Base-by-base conservation (phyloP, 2,888 invertebrate genomes). In the Cephus spinipes region DNA sequence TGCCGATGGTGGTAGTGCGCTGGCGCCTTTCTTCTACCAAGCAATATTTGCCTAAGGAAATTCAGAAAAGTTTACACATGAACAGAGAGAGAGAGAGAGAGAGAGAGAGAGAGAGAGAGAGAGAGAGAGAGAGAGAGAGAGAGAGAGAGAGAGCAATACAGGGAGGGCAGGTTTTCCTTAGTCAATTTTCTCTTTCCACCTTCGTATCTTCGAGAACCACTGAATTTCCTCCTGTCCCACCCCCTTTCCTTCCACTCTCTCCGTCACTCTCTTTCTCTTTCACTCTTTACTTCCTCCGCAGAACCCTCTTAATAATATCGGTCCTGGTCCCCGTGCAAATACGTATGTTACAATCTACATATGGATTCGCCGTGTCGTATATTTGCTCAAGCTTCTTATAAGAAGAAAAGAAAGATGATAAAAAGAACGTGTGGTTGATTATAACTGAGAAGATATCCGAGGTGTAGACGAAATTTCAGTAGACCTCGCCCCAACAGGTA, bases 1-100 rank as follows among this genome's bases (percentile, higher is more conserved):
- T 40, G 40, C 40, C 2, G 15, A 15, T 40, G 40, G 40, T 40
- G 40, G 15, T 40, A 40, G 40, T 40, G 40, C 40, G 6, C 40
- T 40, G 40, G 40, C 15, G 6, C 6, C 40, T 40, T 40, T 40
- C 40, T 40, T 15, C 15, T 40, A 84, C 84, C 83, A 84, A 86
- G 86, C 89, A 89, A 88, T 90, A 90, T 90, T 90, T 90, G 89
- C 90, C 88, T 89, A 90, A 90, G 90, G 88, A 90, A 90, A 90
- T 90, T 90, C 88, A 89, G 87, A 86, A 89, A 89, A 90, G 90
- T 90, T 90, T 90, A 89, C 90, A 87, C 89, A 90, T 87, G 90
- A 87, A 85, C 85, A 68, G 15, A 69, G 30, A 30, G 69, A 69
- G 31, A 12, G 23, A 30, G 74, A 76, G 79, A 78, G 79, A 75